Percentiles rank a stretch among this genome's conserved stretches.
phyloP scores from a whole-genome alignment of 1,140 invertebrate genomes.

The Sipha flava region DNA sequence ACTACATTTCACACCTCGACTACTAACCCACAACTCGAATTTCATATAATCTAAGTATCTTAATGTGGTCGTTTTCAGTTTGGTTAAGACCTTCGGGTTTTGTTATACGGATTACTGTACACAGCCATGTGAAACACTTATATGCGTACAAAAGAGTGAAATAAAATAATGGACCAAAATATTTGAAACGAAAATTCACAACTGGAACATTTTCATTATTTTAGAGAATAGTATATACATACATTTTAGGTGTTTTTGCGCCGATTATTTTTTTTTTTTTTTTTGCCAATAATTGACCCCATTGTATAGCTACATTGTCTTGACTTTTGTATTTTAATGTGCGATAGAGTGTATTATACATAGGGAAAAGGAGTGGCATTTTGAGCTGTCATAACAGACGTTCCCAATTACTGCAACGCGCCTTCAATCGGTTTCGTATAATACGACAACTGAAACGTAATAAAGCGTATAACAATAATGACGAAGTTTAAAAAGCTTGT shows the following conservation, averaged over 20 bases:
- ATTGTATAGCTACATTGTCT: neutral
- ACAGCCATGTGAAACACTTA: too few species aligned
- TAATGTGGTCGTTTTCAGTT: neutral
- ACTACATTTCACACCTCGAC: neutral
- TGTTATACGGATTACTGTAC: neutral
- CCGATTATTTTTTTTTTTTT: neutral
- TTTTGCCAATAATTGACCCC: neutral
- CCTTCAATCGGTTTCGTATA: neutral
- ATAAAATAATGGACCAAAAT: neutral
- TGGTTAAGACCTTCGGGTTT: neutral
- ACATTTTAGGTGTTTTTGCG: neutral
- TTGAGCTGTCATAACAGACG: neutral
- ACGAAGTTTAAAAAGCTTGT: neutral
- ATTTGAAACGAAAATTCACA: neutral
- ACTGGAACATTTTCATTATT: neutral
- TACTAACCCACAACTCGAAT: neutral
- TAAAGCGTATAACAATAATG: neutral
- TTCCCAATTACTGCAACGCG: neutral
- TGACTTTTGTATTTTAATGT: neutral
- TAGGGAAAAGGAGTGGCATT: neutral
- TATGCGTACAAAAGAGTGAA: neutral
- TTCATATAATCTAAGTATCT: neutral
- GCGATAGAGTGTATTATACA: neutral
- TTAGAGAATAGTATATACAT: neutral
- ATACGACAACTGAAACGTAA: neutral